Percentiles rank a stretch among this genome's conserved stretches.
Evolutionary conservation across 1,140 invertebrate species (phyloP).

Genomic region (Hermetia illucens): DNA sequence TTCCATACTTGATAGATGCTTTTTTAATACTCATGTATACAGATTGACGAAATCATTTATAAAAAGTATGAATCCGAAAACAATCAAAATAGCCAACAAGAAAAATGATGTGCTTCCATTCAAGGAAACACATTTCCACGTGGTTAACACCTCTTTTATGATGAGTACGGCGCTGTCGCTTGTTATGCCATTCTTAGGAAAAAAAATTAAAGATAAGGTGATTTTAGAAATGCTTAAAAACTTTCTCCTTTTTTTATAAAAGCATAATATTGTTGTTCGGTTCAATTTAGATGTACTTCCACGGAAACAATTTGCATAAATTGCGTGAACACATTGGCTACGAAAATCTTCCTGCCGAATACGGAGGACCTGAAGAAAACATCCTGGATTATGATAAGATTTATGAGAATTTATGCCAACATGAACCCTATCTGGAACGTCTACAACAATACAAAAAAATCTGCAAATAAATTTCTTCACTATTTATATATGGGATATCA

Average conservation of each 20-base stretch:
- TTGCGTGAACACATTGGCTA: conserved; percentile 21
- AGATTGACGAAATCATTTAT: conserved; percentile 12
- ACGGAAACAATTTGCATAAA: conserved; percentile 21
- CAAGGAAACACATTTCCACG: conserved; percentile 16
- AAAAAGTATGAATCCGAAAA: conserved; percentile 17
- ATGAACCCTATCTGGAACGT: conserved; percentile 15
- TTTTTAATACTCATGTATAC: neutral
- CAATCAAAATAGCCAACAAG: conserved; percentile 21
- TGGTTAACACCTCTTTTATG: conserved; percentile 21
- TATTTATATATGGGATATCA: no score
- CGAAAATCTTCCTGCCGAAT: conserved; percentile 21
- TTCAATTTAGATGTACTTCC: conserved; percentile 21
- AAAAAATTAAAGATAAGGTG: conserved; percentile 25
- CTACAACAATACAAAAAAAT: conserved; percentile 18
- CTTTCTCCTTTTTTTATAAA: no score
- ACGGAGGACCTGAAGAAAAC: conserved; percentile 20
- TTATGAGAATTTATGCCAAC: conserved; percentile 17
- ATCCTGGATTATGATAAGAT: conserved; percentile 21
- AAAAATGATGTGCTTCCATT: conserved; percentile 22
- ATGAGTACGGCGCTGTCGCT: conserved; percentile 20
- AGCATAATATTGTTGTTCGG: no score
- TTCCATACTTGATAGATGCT: conserved; percentile 1
- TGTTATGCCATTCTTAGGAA: conserved; percentile 24
- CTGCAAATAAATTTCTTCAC: no score
- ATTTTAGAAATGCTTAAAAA: no score